Evolutionary conservation across 2,888 invertebrate species (phyloP).

Genomic region (Apotomis turbidana): DNA sequence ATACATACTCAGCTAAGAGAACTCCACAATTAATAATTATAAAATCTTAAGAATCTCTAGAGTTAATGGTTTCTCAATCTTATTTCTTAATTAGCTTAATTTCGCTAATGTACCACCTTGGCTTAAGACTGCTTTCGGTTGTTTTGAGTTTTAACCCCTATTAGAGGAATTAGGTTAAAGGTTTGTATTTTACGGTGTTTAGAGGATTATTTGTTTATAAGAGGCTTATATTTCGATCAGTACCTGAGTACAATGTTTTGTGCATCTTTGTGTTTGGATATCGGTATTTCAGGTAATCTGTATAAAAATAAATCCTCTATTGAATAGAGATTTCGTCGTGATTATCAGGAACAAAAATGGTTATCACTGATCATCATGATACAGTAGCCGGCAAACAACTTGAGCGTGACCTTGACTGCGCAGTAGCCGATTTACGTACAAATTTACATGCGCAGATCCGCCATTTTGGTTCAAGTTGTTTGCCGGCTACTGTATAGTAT

Average conservation of each 20-base stretch:
- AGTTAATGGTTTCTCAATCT: neutral
- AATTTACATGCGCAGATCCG: no score
- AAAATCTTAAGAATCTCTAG: neutral
- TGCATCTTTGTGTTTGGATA: neutral
- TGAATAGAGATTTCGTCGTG: no score
- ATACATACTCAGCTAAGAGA: no score
- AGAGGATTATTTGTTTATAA: conserved; percentile 18
- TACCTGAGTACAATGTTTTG: neutral
- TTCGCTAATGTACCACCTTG: neutral
- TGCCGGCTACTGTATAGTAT: no score
- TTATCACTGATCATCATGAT: no score
- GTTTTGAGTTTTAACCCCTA: neutral
- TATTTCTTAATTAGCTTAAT: neutral
- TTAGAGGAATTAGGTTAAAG: conserved; percentile 16
- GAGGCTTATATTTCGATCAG: conserved; percentile 24
- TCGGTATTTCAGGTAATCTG: no score
- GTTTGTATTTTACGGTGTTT: conserved; percentile 11
- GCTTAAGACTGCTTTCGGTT: neutral
- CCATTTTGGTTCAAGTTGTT: no score
- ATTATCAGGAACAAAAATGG: no score
- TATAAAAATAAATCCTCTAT: no score
- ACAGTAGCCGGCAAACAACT: no score
- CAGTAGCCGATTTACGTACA: no score
- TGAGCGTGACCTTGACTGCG: no score
- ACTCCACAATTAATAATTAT: neutral